Conservation (phyloP, 2,797 vertebrate species). For the Melanotaenia parkinsoni region DNA sequence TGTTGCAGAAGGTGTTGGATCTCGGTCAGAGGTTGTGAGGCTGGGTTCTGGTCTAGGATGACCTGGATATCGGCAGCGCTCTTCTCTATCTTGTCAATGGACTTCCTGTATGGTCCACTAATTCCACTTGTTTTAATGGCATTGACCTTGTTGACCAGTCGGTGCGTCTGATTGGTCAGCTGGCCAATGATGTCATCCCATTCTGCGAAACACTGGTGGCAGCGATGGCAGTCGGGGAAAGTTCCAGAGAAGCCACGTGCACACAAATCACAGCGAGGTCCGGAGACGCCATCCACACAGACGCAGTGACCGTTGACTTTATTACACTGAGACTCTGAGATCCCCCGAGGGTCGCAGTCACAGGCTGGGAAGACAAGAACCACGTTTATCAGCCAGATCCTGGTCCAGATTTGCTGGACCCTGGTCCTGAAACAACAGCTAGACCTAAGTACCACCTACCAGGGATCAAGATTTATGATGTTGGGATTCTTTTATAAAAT, state of each 20-base stretch:
- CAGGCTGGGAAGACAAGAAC: slow-evolving; percentile 82
- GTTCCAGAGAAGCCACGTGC: slow-evolving; percentile 91
- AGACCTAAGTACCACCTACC: no score
- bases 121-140: slow-evolving; percentile 89
- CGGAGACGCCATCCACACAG: slow-evolving; percentile 90
- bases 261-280: slow-evolving; percentile 88
- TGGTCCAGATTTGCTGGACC: neutral
- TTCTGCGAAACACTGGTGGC: slow-evolving; percentile 94
- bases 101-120: slow-evolving; percentile 89
- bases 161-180: slow-evolving; percentile 91
- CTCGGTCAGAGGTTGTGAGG: slow-evolving; percentile 90
- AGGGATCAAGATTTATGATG: no score
- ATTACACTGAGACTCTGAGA: slow-evolving; percentile 89
- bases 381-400: neutral
- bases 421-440: no score
- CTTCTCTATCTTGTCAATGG: slow-evolving; percentile 85
- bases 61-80: slow-evolving; percentile 85
- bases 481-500: no score
- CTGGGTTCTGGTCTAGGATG: slow-evolving; percentile 89
- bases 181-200: slow-evolving; percentile 90
- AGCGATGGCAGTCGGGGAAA: slow-evolving; percentile 90
- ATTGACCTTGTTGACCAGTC: slow-evolving; percentile 89
- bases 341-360: slow-evolving; percentile 91
- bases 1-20: slow-evolving; percentile 91
- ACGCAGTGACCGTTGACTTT: slow-evolving; percentile 88